phyloP scores from a whole-genome alignment of 2,888 invertebrate genomes.

The Hyposoter dolosus region DNA sequence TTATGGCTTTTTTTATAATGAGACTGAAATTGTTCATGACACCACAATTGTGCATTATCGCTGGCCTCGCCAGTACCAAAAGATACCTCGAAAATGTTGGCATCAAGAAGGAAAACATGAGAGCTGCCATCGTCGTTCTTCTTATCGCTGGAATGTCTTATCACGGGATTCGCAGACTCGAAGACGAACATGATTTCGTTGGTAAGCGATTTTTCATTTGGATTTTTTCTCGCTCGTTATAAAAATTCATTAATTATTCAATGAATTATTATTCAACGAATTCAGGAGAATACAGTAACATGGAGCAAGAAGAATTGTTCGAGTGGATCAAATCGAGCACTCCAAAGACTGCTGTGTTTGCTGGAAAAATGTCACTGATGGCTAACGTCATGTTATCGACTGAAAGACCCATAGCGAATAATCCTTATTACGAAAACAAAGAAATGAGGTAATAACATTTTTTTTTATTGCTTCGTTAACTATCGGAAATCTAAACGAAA shows the following conservation, averaged over 20 bases:
- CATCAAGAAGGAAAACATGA: constrained; percentile 82
- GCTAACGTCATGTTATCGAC: constrained; percentile 93
- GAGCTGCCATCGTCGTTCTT: constrained; percentile 84
- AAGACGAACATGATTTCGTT: constrained; percentile 85
- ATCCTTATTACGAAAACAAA: constrained; percentile 94
- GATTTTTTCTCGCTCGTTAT: too few relatives aligned
- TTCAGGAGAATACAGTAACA: constrained; percentile 90
- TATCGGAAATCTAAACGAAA: neutral
- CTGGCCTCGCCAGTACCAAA: constrained; percentile 88
- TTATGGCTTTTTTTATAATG: constrained; percentile 92
- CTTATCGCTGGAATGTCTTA: constrained; percentile 86
- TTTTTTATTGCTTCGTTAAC: neutral
- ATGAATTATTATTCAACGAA: constrained; percentile 16
- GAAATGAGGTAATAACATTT: constrained; percentile 88
- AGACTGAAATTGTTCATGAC: constrained; percentile 91
- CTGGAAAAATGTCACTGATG: constrained; percentile 94
- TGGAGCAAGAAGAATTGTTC: constrained; percentile 91
- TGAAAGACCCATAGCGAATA: constrained; percentile 92
- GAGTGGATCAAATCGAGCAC: constrained; percentile 91
- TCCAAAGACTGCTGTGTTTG: constrained; percentile 90
- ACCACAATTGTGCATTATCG: constrained; percentile 91
- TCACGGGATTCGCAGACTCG: constrained; percentile 86
- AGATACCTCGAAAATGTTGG: constrained; percentile 86
- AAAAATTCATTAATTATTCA: neutral
- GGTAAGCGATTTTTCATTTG: constrained; percentile 77